These are phyloP conservation scores for Pteronura brasiliensis DNA, from an alignment of 2,113 vertebrate species.

Conservation along the genomic window DNA sequence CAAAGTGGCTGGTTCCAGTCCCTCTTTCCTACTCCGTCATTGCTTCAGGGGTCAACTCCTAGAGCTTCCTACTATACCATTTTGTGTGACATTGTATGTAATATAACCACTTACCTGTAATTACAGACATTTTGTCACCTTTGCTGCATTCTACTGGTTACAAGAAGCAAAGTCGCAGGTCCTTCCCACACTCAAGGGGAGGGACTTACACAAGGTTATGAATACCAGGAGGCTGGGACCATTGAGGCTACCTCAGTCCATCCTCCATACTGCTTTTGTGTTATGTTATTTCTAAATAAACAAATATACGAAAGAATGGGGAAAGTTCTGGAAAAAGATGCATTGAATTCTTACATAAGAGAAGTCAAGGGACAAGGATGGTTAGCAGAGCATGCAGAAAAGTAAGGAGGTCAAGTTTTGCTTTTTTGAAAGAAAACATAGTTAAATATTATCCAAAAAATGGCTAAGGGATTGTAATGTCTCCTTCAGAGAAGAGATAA, in stretches of 20 bases:
- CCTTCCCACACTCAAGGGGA: neutral
- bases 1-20: no score
- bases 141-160: neutral
- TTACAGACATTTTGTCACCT: neutral
- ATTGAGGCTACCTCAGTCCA: neutral
- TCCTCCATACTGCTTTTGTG: no score
- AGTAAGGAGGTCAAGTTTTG: neutral
- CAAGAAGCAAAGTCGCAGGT: neutral
- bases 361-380: neutral
- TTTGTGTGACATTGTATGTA: neutral
- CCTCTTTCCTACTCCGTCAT: neutral
- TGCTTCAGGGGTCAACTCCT: neutral
- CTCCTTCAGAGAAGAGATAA: neutral
- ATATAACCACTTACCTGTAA: neutral
- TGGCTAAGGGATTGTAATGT: neutral
- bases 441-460: neutral
- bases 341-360: neutral
- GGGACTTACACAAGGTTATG: neutral
- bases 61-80: neutral
- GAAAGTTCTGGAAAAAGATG: neutral
- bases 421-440: neutral
- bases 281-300: neutral
- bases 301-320: neutral
- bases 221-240: neutral
- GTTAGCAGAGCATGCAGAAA: neutral